Percentiles rank a stretch among this genome's conserved stretches.
Conservation (phyloP, 2,888 invertebrate genomes). For the Xestoiulus laeticollis region DNA sequence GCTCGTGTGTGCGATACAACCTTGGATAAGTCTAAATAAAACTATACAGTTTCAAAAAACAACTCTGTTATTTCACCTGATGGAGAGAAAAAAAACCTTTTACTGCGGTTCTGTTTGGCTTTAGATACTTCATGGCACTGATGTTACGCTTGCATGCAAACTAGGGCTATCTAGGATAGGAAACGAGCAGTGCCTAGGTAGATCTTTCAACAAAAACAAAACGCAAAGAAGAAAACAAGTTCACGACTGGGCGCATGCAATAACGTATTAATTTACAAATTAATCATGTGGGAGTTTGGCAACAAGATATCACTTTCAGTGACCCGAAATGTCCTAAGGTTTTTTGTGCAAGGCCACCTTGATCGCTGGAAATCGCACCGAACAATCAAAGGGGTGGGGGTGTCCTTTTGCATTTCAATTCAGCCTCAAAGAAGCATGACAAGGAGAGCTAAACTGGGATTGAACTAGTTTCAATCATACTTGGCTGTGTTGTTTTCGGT, state of each 20-base stretch:
- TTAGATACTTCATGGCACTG: background rate
- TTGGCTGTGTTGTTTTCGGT: background rate
- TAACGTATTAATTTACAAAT: constrained; percentile 19
- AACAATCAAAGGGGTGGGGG: background rate
- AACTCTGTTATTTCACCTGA: constrained; percentile 11
- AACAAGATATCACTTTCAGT: constrained; percentile 23
- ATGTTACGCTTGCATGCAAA: background rate
- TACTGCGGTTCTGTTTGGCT: constrained; percentile 12
- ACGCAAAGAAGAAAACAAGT: constrained; percentile 19
- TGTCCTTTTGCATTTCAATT: constrained; percentile 1
- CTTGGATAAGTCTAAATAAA: background rate
- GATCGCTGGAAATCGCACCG: background rate
- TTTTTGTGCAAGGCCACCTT: constrained; percentile 4
- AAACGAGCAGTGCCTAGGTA: background rate
- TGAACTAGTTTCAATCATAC: constrained; percentile 3
- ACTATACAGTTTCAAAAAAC: background rate
- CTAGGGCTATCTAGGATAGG: background rate
- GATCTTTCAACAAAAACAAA: background rate
- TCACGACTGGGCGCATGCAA: constrained; percentile 8
- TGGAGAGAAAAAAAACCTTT: background rate
- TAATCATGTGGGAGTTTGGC: constrained; percentile 22
- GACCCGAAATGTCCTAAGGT: background rate
- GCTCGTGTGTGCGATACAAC: background rate
- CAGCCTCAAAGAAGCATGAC: constrained; percentile 11
- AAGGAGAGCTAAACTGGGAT: constrained; percentile 13